Percentiles rank a stretch among this genome's conserved stretches.
Evolutionary conservation across 2,888 invertebrate species (phyloP).

Genomic region (Notodromas monacha): DNA sequence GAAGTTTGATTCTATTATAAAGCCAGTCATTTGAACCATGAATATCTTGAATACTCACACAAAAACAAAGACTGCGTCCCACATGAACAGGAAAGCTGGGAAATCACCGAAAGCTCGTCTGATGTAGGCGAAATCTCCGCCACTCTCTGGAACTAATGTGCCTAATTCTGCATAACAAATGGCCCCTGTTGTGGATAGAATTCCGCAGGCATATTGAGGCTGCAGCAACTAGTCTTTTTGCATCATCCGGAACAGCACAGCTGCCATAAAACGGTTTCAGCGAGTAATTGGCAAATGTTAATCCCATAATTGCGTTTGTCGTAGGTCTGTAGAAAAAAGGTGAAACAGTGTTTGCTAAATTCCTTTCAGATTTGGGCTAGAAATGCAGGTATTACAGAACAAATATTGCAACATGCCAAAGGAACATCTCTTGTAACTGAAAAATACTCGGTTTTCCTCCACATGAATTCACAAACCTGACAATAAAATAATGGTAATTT

Average conservation of each 20-base stretch:
- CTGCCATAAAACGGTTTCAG: slow-evolving; percentile 53
- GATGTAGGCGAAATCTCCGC: slow-evolving; percentile 69
- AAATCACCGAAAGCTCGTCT: slow-evolving; percentile 60
- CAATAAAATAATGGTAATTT: too few species aligned
- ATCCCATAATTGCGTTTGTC: slow-evolving; percentile 76
- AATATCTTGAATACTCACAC: slow-evolving; percentile 61
- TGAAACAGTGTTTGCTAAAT: too few species aligned
- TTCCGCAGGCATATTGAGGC: slow-evolving; percentile 45
- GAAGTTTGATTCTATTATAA: too few species aligned
- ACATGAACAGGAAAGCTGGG: slow-evolving; percentile 44
- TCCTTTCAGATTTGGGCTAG: too few species aligned
- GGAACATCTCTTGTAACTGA: too few species aligned
- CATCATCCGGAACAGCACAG: slow-evolving; percentile 32
- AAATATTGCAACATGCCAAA: too few species aligned
- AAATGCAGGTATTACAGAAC: too few species aligned
- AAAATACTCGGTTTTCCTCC: too few species aligned
- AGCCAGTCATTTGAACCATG: too few species aligned
- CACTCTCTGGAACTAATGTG: slow-evolving; percentile 47
- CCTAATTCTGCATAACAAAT: slow-evolving; percentile 68
- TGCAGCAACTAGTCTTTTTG: slow-evolving; percentile 40
- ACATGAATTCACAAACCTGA: too few species aligned
- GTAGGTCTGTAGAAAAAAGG: slow-evolving; percentile 37
- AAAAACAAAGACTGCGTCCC: slow-evolving; percentile 88
- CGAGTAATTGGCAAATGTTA: slow-evolving; percentile 74
- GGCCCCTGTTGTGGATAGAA: slow-evolving; percentile 51